Base-by-base conservation (phyloP, 2,888 invertebrate genomes). In the Caenorhabditis imperialis region DNA sequence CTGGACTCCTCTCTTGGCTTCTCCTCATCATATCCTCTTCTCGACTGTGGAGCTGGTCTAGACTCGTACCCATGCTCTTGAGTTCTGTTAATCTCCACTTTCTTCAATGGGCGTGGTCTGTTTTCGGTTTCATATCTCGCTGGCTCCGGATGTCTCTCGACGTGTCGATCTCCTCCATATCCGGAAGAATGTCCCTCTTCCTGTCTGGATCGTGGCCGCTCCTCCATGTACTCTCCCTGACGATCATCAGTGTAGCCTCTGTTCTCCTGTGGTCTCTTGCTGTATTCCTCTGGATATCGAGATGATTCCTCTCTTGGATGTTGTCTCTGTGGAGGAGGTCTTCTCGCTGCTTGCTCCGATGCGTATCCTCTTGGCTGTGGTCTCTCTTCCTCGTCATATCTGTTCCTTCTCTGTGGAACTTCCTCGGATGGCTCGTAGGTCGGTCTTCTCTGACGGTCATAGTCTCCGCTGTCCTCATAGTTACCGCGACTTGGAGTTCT, bases 221-320 rank as follows among this genome's bases (percentile, higher is more conserved):
- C 55, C 3, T 47, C 48, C 1, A n/a, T 33, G 27, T 70, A 70
- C 35, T 40, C 57, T 27, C 51, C 58, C n/a, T 44, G 37, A 22
- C 42, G 40, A n/a, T 44, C 51, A 7, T 23, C 30, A 12, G 57
- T 51, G 38, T 67, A 51, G 1, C 30, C 50, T 53, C 51, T 63
- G 8, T 6, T 40, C 20, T 65, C 55, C n/a, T 54, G 53, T 22
- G 65, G 65, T 40, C 48, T 54, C 33, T 48, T 47, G 6, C 48
- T 54, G n/a, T 63, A 63, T 16, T 65, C 57, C 14, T 65, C 65
- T 40, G 57, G 65, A 35, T 65, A 65, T 16, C 63, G 47, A 18
- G 45, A 40, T 23, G 37, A 37, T 18, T 54, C 44, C 5, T 53
- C n/a, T 18, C 54, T 16, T 40, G 53, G 62, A 5, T 37, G 12